Evolutionary conservation across 2,888 invertebrate genomes (phyloP).

Genomic region (Graphium colonna): DNA sequence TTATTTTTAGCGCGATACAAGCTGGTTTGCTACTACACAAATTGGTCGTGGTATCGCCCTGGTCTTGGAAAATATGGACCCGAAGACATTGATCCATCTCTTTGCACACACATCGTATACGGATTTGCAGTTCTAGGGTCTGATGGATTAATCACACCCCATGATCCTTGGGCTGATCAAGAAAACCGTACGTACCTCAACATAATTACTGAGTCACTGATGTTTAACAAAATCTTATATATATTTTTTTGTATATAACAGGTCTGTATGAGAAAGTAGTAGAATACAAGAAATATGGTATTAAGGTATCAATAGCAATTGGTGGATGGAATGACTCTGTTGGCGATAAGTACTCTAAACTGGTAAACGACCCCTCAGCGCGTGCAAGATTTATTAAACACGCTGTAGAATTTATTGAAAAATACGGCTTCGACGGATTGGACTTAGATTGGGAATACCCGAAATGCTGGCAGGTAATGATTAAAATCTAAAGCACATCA

Average conservation of each 20-base stretch:
- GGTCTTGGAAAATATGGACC: conserved; percentile 91
- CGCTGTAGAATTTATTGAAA: conserved; percentile 87
- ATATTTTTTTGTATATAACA: conserved; percentile 42
- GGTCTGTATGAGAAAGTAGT: conserved; percentile 92
- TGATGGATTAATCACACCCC: conserved; percentile 88
- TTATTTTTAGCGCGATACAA: conserved; percentile 84
- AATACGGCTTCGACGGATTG: conserved; percentile 94
- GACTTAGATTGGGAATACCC: conserved; percentile 98
- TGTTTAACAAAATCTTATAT: neutral
- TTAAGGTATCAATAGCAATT: conserved; percentile 92
- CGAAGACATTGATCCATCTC: conserved; percentile 90
- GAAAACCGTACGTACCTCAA: conserved; percentile 87
- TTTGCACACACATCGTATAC: conserved; percentile 96
- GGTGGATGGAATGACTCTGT: conserved; percentile 98
- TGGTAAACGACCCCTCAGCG: conserved; percentile 88
- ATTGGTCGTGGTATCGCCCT: conserved; percentile 95
- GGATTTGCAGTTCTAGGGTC: conserved; percentile 95
- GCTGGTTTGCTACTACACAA: conserved; percentile 94
- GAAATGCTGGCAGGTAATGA: conserved; percentile 88
- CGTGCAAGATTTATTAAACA: conserved; percentile 87
- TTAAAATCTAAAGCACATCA: too few relatives aligned
- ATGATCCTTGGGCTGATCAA: conserved; percentile 94
- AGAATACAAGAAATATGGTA: conserved; percentile 86
- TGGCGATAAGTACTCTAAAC: conserved; percentile 92
- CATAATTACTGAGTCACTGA: too few relatives aligned